Evolutionary conservation across 2,888 invertebrate genomes (phyloP).

Genomic region (Aphidoletes aphidimyza): DNA sequence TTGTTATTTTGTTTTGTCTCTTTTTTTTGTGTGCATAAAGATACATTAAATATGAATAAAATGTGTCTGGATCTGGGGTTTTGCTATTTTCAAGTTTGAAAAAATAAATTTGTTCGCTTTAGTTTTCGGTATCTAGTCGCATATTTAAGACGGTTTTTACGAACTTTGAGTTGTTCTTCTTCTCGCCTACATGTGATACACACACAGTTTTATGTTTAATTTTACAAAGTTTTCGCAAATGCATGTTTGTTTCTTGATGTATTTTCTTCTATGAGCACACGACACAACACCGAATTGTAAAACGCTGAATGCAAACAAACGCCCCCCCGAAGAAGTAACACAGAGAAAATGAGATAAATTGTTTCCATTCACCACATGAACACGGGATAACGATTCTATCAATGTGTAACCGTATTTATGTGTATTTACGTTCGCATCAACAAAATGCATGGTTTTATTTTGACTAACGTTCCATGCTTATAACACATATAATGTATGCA

Average conservation of each 20-base stretch:
- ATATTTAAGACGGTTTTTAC: slow-evolving; percentile 16
- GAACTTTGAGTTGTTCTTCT: background rate
- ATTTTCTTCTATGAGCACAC: background rate
- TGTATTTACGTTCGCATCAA: background rate
- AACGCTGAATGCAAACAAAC: too few relatives aligned
- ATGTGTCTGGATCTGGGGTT: background rate
- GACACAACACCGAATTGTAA: background rate
- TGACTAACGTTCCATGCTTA: background rate
- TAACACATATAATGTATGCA: background rate
- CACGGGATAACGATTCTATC: slow-evolving; percentile 39
- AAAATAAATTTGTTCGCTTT: background rate
- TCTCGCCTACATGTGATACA: background rate
- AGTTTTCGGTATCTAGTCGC: background rate
- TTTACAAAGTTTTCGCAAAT: slow-evolving; percentile 3
- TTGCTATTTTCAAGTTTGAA: background rate
- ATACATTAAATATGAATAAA: background rate
- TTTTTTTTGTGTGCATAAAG: too few relatives aligned
- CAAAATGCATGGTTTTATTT: slow-evolving; percentile 17
- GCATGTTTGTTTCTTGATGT: background rate
- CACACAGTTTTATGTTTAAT: background rate
- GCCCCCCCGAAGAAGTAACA: background rate
- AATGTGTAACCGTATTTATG: background rate
- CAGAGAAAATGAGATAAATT: slow-evolving; percentile 41
- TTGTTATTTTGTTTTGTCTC: too few relatives aligned
- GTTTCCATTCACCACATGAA: slow-evolving; percentile 30